Percentiles rank a stretch among this genome's conserved stretches.
These are phyloP conservation scores for Dunckerocampus dactyliophorus DNA, from an alignment of 2,113 vertebrate genomes.

Conservation along the genomic window DNA sequence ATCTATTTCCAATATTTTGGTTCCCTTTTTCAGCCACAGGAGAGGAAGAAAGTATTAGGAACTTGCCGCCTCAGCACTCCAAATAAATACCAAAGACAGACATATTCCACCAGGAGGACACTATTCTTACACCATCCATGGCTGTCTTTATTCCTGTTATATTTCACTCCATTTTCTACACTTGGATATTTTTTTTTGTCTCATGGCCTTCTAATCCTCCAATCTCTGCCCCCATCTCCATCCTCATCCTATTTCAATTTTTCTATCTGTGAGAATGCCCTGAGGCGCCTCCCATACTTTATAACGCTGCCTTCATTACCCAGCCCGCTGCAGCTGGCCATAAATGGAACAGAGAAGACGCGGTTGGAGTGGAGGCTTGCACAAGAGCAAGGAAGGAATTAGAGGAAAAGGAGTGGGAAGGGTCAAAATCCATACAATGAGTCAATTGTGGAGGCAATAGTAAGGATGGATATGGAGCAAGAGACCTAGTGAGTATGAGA, in stretches of 20 bases:
- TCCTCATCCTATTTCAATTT: slow-evolving; percentile 44
- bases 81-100: slow-evolving; percentile 7
- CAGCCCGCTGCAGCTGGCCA: slow-evolving; percentile 39
- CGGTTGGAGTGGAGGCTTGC: slow-evolving; percentile 21
- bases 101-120: not conserved
- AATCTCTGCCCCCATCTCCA: slow-evolving; percentile 33
- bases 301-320: slow-evolving; percentile 58
- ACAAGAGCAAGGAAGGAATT: slow-evolving; percentile 16
- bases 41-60: not conserved
- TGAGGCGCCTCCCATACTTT: slow-evolving; percentile 54
- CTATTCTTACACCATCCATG: slow-evolving; percentile 2
- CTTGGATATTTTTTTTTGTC: slow-evolving; percentile 37
- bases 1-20: not conserved
- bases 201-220: slow-evolving; percentile 42
- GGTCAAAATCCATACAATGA: slow-evolving; percentile 28
- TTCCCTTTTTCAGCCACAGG: not conserved
- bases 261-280: slow-evolving; percentile 44
- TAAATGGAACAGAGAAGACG: slow-evolving; percentile 57
- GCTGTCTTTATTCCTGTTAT: slow-evolving; percentile 19
- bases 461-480: slow-evolving; percentile 3
- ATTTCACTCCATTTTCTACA: slow-evolving; percentile 33
- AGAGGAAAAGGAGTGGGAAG: slow-evolving; percentile 23
- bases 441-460: slow-evolving; percentile 25
- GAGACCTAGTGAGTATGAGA: slow-evolving; percentile 11
- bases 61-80: not conserved